Evolutionary conservation across 2,113 vertebrate genomes (phyloP), one percentile per base, ranked within the genome.

Genomic region (Sarotherodon lohbergeri): DNA sequence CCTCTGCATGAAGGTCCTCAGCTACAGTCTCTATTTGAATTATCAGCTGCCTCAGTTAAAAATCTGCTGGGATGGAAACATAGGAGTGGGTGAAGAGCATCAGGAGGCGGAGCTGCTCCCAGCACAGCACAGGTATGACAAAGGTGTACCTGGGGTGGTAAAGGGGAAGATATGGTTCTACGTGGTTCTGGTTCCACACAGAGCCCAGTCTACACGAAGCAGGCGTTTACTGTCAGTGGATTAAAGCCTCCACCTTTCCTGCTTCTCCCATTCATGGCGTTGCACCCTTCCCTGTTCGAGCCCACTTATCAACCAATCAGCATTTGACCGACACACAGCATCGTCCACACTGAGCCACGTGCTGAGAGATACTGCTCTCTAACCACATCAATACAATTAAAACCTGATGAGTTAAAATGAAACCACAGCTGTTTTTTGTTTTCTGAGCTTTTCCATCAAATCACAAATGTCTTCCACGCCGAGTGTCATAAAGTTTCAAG

Each of bases 351-450:
- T 17, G 27, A 61, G 59, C 59, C 16, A 1, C 4, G 10, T 66
- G 32, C 61, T 3, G 59, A 3, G 5, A 39, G 63, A 66, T 11
- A 39, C 63, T 41, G 36, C 63, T 68, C 19, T 68, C 63, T 5
- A 41, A 41, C 63, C 63, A 41, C 63, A 68, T 9, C 36, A 36
- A 22, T 22, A 0, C 63, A 5, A 71, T 71, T 43, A 43, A 24
- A 0, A 7, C 8, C 14, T 10, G 68, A 73, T 24, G 1, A 0
- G 22, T 46, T 73, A 24, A 73, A 73, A 10, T 14, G 7, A 27
- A 27, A 0, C 68, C 61, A 22, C 61, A 39, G 34, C 0, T 39
- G 34, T 5, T 66, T 55, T 61, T 32, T 46, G 6, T 46, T 46
- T 43, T 0, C 8, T 24, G n/a, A 24, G 66, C 13, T 76, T 2